Base-by-base conservation (phyloP, 2,113 vertebrate genomes). In the Strix aluco region DNA sequence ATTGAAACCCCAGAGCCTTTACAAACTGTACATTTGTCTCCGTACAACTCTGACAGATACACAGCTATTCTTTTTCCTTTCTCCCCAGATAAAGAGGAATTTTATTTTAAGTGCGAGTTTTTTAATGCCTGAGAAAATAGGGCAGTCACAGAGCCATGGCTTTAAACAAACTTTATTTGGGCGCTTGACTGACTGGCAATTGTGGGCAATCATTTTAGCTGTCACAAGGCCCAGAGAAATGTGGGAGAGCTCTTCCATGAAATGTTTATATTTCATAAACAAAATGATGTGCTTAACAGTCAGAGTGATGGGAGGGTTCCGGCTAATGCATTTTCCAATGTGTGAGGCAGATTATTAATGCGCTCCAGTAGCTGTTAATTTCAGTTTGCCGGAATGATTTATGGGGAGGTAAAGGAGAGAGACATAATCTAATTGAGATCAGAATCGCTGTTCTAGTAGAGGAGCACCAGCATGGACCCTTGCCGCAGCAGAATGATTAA, bases 291-390 rank as follows among this genome's bases (percentile, higher is more conserved):
- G 99, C 99, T 99, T 98, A 98, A 98, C 98, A 97, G 97, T 98
- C 98, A 98, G 98, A 98, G 98, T 98, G 98, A 98, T 98, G 98
- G 98, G 98, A 98, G 98, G 98, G 99, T 99, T 99, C 99, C 98
- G 97, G 98, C 98, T 98, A 98, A 98, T 99, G 99, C 99, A 97
- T 98, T 98, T 98, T 98, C 99, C 98, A 99, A 98, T 98, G 99
- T 98, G 98, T 98, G 98, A 98, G 98, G 98, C 97, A 98, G 99
- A 99, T 99, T 99, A 99, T 99, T 99, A 99, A 99, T 99, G 99
- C 98, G 99, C 99, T 99, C 98, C 99, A 99, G 98, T 99, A 99
- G 99, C 99, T 99, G 99, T 99, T 99, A 99, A 99, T 99, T 99
- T 99, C 99, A 99, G 98, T 99, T 99, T 99, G 98, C 98, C 13